A percentile compares a stretch with the other conserved stretches of the same genome.
phyloP scores from a whole-genome alignment of 2,113 vertebrate genomes.

The Agapornis roseicollis region DNA sequence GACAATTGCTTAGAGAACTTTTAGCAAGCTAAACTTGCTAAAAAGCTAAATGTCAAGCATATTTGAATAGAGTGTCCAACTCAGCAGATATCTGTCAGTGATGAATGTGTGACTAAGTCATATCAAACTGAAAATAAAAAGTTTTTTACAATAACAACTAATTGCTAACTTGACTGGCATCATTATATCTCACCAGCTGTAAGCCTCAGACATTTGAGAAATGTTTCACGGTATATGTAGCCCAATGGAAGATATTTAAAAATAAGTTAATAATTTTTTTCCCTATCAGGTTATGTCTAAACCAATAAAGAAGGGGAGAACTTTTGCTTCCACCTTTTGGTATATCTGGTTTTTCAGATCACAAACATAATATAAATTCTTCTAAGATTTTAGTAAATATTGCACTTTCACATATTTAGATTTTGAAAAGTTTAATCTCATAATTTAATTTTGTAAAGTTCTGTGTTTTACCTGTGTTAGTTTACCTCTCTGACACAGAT shows the following conservation, averaged over 20 bases:
- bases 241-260: not conserved
- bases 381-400: not conserved
- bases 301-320: not conserved
- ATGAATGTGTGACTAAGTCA: not conserved
- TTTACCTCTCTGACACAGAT: not conserved
- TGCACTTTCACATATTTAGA: rapidly evolving
- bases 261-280: not conserved
- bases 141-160: not conserved
- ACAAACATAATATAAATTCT: not conserved
- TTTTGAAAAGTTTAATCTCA: not conserved
- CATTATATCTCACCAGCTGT: not conserved
- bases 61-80: not conserved
- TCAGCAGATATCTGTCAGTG: not conserved
- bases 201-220: not conserved
- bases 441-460: not conserved
- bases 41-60: not conserved
- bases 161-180: not conserved
- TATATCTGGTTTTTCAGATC: not conserved
- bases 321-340: rapidly evolving
- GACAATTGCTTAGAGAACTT: not conserved
- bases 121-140: not conserved
- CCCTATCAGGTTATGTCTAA: not conserved
- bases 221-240: not conserved
- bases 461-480: not conserved
- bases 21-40: not conserved